Conservation (phyloP, 1,140 invertebrate genomes). For the Aphelinus certus region DNA sequence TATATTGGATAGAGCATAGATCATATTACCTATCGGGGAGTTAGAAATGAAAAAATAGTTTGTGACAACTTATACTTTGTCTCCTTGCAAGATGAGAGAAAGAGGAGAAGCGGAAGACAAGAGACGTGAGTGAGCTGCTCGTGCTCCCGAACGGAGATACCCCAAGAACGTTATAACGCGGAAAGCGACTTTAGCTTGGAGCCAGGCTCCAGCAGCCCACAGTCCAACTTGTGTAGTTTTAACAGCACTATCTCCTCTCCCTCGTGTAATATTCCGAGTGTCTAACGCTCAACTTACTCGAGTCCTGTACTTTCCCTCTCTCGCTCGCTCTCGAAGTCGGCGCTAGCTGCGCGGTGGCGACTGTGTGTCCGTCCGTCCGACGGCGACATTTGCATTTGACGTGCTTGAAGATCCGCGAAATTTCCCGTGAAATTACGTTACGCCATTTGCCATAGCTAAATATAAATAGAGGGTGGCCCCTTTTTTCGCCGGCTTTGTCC, state of each 20-base stretch:
- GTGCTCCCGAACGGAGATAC: conserved; percentile 8
- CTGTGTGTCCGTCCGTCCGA: neutral
- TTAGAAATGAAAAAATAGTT: too few species aligned
- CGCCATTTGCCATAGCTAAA: neutral
- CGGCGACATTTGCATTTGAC: conserved; percentile 37
- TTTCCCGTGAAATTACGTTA: conserved; percentile 37
- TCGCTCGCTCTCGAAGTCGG: neutral
- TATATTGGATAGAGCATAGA: too few species aligned
- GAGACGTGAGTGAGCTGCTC: too few species aligned
- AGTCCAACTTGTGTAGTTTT: conserved; percentile 12
- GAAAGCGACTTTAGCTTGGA: neutral
- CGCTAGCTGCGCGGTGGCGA: too few species aligned
- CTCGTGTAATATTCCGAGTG: conserved; percentile 16
- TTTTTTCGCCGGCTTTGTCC: too few species aligned
- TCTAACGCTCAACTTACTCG: neutral
- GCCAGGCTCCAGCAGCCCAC: neutral
- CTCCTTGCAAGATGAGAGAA: neutral
- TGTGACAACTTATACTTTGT: too few species aligned
- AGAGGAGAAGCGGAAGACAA: neutral
- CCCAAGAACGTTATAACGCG: neutral
- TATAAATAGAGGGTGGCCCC: too few species aligned
- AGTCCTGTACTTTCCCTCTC: neutral
- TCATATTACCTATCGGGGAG: too few species aligned
- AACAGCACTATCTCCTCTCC: neutral
- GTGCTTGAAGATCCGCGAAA: conserved; percentile 36